Percentiles rank a stretch among this genome's conserved stretches.
Evolutionary conservation across 2,797 vertebrate genomes (phyloP).

Genomic region (Pseudomugil tenellus): DNA sequence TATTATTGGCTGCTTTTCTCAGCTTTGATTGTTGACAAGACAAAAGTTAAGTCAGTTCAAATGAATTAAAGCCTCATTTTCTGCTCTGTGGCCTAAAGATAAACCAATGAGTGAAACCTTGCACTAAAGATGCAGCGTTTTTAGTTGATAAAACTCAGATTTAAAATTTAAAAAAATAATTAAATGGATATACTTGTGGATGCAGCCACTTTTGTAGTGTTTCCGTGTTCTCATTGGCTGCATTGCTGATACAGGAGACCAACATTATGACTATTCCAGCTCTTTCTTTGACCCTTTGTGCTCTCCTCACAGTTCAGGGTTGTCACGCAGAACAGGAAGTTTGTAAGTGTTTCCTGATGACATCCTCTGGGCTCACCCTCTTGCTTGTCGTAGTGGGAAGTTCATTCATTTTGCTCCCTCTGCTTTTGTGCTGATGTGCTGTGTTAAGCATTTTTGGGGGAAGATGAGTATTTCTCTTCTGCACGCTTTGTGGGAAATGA

Average conservation of each 20-base stretch:
- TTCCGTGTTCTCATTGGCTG: constrained; percentile 44
- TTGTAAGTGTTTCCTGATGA: constrained; percentile 60
- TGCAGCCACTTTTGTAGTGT: constrained; percentile 25
- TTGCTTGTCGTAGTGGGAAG: constrained; percentile 2
- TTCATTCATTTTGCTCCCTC: neutral
- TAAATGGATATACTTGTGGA: no score
- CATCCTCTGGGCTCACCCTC: constrained; percentile 43
- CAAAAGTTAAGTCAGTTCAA: neutral
- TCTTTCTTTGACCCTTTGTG: constrained; percentile 16
- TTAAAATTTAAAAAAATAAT: no score
- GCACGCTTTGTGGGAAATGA: constrained; percentile 10
- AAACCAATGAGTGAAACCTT: neutral
- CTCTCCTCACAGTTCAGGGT: constrained; percentile 57
- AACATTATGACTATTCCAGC: constrained; percentile 26
- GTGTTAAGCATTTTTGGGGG: neutral
- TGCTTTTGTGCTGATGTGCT: neutral
- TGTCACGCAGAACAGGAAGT: constrained; percentile 63
- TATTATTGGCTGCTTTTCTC: neutral
- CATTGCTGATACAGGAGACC: constrained; percentile 9
- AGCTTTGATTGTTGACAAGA: neutral
- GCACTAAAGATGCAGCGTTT: neutral
- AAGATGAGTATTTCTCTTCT: neutral
- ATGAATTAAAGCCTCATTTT: neutral
- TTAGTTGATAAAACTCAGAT: constrained; percentile 20
- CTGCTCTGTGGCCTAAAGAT: neutral